phyloP scores from a whole-genome alignment of 2,888 invertebrate species.

The Adelognathus sp. region DNA sequence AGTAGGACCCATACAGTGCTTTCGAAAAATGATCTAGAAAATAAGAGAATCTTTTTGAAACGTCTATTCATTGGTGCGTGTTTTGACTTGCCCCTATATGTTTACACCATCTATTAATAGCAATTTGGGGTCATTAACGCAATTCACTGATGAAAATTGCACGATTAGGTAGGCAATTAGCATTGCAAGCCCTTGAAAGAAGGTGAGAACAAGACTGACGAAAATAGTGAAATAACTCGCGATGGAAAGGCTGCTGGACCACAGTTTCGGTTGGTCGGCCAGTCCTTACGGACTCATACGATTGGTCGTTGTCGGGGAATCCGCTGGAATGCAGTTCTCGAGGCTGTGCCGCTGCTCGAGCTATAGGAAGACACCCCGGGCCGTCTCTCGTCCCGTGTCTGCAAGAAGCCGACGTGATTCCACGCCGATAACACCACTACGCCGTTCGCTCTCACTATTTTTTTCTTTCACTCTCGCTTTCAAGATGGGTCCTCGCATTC shows the following conservation, averaged over 20 bases:
- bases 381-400: not conserved
- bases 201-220: not conserved
- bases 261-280: not conserved
- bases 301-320: constrained; percentile 67
- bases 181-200: constrained; percentile 5
- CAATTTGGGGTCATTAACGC: not conserved
- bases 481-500: constrained; percentile 1
- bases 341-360: constrained; percentile 63
- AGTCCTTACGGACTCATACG: constrained; percentile 60
- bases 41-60: too few species aligned
- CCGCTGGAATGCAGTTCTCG: constrained; percentile 73
- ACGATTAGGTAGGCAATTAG: constrained; percentile 40
- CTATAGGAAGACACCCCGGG: not conserved
- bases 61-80: not conserved
- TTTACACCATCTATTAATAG: not conserved
- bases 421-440: constrained; percentile 65
- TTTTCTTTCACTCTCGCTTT: not conserved
- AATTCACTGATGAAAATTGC: constrained; percentile 29
- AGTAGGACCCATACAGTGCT: too few species aligned
- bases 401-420: constrained; percentile 65
- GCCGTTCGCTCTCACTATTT: not conserved
- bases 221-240: constrained; percentile 10
- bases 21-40: too few species aligned
- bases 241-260: not conserved
- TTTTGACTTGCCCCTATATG: too few species aligned